Conservation (phyloP, 1,140 invertebrate genomes). For the Zophobas morio region DNA sequence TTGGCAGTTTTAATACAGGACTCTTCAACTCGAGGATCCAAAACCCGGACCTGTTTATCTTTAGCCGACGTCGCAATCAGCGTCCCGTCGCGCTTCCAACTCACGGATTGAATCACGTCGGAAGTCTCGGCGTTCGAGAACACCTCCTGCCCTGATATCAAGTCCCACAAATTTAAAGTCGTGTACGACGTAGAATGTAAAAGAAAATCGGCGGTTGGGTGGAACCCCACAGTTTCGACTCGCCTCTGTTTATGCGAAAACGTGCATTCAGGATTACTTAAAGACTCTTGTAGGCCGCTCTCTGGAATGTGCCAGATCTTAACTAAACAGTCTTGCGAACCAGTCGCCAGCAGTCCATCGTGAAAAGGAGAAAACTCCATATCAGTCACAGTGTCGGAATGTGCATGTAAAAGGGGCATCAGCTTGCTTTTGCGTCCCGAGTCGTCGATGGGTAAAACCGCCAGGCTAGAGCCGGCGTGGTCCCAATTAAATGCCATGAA, state of each 20-base stretch:
- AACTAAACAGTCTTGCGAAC: conserved; percentile 91
- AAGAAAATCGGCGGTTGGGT: conserved; percentile 88
- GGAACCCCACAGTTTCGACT: conserved; percentile 89
- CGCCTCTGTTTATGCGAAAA: conserved; percentile 86
- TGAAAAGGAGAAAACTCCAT: conserved; percentile 96
- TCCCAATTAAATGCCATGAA: conserved; percentile 97
- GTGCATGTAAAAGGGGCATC: conserved; percentile 87
- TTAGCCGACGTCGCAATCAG: conserved; percentile 83
- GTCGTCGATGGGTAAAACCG: conserved; percentile 87
- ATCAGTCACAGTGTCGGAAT: conserved; percentile 93
- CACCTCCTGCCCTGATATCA: conserved; percentile 85
- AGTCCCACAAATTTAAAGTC: conserved; percentile 89
- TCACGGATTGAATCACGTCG: conserved; percentile 87
- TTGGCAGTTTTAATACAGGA: conserved; percentile 77
- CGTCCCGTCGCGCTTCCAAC: conserved; percentile 88
- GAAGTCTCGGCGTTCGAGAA: conserved; percentile 84
- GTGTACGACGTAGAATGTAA: conserved; percentile 87
- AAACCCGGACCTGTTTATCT: conserved; percentile 86
- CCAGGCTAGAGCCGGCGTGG: conserved; percentile 87
- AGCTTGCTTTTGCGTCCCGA: conserved; percentile 89
- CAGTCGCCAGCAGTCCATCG: conserved; percentile 90
- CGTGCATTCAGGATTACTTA: conserved; percentile 84
- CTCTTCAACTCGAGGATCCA: conserved; percentile 81
- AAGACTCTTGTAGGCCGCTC: conserved; percentile 82
- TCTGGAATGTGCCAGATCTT: conserved; percentile 91